Evolutionary conservation across 1,140 invertebrate species (phyloP).

Genomic region (Cephus cinctus): DNA sequence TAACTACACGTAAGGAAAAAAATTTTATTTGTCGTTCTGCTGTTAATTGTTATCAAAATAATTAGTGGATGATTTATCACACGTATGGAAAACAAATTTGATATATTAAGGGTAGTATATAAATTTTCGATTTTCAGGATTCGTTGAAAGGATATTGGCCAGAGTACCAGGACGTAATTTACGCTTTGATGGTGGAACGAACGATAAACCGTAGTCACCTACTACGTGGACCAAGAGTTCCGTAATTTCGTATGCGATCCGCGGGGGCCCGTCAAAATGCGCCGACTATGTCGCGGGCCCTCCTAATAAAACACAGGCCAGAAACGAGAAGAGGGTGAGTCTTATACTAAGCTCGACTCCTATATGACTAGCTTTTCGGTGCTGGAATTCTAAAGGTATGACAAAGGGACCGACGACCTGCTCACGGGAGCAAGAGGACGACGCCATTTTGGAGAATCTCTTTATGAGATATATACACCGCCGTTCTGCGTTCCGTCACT

Average conservation of each 20-base stretch:
- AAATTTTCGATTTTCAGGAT: too few species aligned
- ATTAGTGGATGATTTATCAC: too few species aligned
- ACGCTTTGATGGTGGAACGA: conserved; percentile 15
- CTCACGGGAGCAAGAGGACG: neutral
- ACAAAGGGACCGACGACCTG: conserved; percentile 29
- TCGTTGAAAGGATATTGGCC: too few species aligned
- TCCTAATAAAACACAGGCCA: conserved; percentile 16
- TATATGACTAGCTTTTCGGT: conserved; percentile 29
- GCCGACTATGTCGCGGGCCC: conserved; percentile 10
- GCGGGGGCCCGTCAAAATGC: conserved; percentile 11
- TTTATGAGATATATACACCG: neutral
- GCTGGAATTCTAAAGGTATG: conserved; percentile 29
- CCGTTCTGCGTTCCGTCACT: neutral
- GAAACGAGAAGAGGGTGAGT: neutral
- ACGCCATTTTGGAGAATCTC: conserved; percentile 31
- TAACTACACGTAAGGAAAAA: too few species aligned
- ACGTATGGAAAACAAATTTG: too few species aligned
- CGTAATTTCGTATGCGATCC: conserved; percentile 15
- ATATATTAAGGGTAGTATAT: too few species aligned
- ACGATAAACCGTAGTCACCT: conserved; percentile 31
- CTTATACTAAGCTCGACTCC: conserved; percentile 10
- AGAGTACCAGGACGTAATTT: too few species aligned
- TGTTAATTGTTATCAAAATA: too few species aligned
- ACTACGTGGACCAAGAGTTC: neutral
- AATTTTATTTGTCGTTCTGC: too few species aligned